A percentile compares a stretch with the other conserved stretches of the same genome.
Evolutionary conservation across 2,113 vertebrate genomes (phyloP).

Genomic region (Pao palembangensis): DNA sequence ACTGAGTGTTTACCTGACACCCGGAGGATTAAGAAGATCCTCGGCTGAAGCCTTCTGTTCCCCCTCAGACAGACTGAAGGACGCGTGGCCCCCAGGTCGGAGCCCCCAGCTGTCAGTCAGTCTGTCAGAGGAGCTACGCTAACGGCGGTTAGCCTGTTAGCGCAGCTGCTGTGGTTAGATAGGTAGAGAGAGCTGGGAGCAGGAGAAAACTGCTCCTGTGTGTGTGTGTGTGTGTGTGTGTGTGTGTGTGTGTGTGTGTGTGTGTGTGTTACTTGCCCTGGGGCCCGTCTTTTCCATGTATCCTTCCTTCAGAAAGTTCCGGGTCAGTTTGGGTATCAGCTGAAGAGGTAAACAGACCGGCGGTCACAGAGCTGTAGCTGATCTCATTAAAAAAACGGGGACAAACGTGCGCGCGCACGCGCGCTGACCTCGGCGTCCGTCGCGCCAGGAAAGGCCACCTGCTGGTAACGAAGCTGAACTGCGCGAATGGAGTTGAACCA

Average conservation of each 20-base stretch:
- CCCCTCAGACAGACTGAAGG: constrained; percentile 11
- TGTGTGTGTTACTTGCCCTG: constrained; percentile 68
- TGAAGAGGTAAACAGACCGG: constrained; percentile 39
- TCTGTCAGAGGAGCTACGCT: constrained; percentile 8
- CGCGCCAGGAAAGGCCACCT: constrained; percentile 94
- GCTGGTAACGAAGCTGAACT: constrained; percentile 91
- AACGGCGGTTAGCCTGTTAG: constrained; percentile 1
- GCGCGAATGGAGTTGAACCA: constrained; percentile 95
- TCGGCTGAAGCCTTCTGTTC: constrained; percentile 19
- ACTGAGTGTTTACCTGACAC: constrained; percentile 3
- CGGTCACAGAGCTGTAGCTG: background rate
- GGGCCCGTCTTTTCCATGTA: constrained; percentile 95
- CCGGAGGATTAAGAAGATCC: constrained; percentile 6
- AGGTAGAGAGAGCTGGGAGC: constrained; percentile 1
- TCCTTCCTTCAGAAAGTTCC: constrained; percentile 87
- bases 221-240: background rate
- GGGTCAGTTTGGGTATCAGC: constrained; percentile 83
- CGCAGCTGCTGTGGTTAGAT: background rate
- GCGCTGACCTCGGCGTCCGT: constrained; percentile 81
- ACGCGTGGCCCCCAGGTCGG: constrained; percentile 2
- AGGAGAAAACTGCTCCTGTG: background rate
- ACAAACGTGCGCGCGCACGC: no score
- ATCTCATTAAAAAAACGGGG: background rate
- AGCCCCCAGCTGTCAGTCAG: constrained; percentile 24
- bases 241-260: background rate